Evolutionary conservation across 2,797 vertebrate genomes (phyloP), one percentile per base, ranked within the genome.

Genomic region (Hylomyscus alleni): DNA sequence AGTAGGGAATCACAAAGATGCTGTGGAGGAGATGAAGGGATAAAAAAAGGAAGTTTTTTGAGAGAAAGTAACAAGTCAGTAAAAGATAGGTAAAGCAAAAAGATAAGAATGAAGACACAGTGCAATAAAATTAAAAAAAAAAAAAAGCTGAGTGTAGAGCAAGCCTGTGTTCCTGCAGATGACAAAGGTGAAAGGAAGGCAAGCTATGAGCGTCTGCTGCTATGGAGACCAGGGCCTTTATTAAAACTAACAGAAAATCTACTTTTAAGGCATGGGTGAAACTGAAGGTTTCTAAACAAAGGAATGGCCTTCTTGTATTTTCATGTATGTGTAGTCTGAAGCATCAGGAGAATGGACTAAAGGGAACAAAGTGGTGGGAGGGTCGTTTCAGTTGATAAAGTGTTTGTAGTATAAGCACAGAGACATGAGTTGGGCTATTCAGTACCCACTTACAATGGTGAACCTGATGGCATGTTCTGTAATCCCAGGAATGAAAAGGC

Each of bases 51-150:
- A 96, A 95, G 10, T 89, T 56, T 69, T n/a, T 67, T 88, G 8
- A 54, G 20, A 93, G 34, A 91, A 96, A 95, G 50, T 86, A 88
- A 94, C 93, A 86, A 44, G 26, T 65, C 20, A 54, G 12, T 52
- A 15, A 83, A 89, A 76, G 2, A 19, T 20, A 31, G 44, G 31
- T 26, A 10, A n/a, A 20, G n/a, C 52, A 17, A 94, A 56, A 65
- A 47, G 20, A 89, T 44, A 93, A 94, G 60, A 88, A 95, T 40
- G 90, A 95, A 94, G 31, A 8, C 72, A 95, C 8, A 87, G 54
- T 84, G 37, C 6, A 94, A 94, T 67, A 82, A 89, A 75, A 40
- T 31, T n/a, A n/a, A n/a, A n/a, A 65, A 65, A 89, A 14, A 20
- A n/a, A 94, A 31, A 93, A 40, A 81, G 3, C 54, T 89, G 73